Percentiles rank a stretch among this genome's conserved stretches.
Conservation (phyloP, 2,797 vertebrate genomes). For the Molossus molossus region DNA sequence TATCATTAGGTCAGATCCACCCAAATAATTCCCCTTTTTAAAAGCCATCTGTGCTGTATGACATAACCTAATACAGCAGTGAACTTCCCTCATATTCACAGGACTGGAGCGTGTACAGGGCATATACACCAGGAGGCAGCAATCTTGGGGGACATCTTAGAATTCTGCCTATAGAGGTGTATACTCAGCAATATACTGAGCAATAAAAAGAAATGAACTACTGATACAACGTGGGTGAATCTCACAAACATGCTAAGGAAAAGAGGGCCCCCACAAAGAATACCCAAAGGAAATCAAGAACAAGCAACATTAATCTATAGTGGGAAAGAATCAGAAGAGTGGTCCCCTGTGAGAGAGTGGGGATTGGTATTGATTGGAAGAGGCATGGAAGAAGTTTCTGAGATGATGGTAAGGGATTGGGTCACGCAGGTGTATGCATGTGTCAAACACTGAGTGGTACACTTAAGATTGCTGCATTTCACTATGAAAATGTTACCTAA, state of each 20-base stretch:
- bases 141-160: not conserved
- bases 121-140: not conserved
- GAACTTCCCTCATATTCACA: not conserved
- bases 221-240: not conserved
- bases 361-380: not conserved
- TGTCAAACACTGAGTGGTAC: not conserved
- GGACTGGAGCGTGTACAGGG: not conserved
- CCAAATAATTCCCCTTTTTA: not conserved
- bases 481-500: not conserved
- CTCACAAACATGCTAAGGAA: not conserved
- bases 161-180: not conserved
- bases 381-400: not conserved
- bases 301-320: not conserved
- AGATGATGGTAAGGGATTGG: not conserved
- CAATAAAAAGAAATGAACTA: constrained; percentile 40
- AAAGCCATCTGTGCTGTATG: constrained; percentile 9
- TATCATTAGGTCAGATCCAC: not conserved
- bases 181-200: not conserved
- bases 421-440: not conserved
- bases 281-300: not conserved
- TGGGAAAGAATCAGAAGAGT: not conserved
- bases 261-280: constrained; percentile 12
- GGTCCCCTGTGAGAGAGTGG: not conserved
- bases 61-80: not conserved
- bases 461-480: constrained; percentile 11